Base-by-base conservation (phyloP, 2,113 vertebrate genomes). In the Rallus limicola region DNA sequence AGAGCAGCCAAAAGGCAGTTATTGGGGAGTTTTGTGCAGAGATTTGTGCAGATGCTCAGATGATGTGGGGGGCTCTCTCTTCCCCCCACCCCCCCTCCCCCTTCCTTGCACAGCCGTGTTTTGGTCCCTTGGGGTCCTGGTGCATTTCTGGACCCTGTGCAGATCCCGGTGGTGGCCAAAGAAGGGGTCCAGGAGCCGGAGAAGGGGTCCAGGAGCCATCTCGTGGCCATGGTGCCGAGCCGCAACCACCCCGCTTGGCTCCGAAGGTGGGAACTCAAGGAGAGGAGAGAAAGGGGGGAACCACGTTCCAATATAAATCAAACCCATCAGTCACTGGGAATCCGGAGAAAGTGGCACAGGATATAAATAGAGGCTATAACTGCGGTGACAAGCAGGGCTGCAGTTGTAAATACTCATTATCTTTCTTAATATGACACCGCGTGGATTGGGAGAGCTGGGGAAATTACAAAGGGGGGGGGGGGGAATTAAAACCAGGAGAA, bases 361-460 rank as follows among this genome's bases (percentile, higher is more conserved):
- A 90, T 97, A 97, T 97, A 97, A 98, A 98, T 97, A 97, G 97
- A 94, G 97, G 96, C 97, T 97, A 97, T 98, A 97, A 97, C 95
- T 96, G 96, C 93, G 52, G 96, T 97, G 97, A 96, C 96, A 95
- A 34, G 91, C 92, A 16, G 96, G 95, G 92, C 96, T 90, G 92
- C 86, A 92, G 97, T 94, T 94, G 96, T 98, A 98, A 98, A 98
- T 98, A 97, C 97, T 97, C 98, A 98, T 98, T 98, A 98, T 97
- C 97, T 92, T 88, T 90, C 97, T 97, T 96, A 97, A 98, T 97
- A 95, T 95, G 97, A 96, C 97, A 95, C 67, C n/a, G 53, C 46
- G 88, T 95, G 98, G 89, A 97, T 97, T 84, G 92, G 91, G 79
- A 96, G 95, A 97, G 92, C 95, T 64, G 12, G 42, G 95, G 96